Conservation (phyloP, 2,797 vertebrate species). For the Oophaga sylvatica region DNA sequence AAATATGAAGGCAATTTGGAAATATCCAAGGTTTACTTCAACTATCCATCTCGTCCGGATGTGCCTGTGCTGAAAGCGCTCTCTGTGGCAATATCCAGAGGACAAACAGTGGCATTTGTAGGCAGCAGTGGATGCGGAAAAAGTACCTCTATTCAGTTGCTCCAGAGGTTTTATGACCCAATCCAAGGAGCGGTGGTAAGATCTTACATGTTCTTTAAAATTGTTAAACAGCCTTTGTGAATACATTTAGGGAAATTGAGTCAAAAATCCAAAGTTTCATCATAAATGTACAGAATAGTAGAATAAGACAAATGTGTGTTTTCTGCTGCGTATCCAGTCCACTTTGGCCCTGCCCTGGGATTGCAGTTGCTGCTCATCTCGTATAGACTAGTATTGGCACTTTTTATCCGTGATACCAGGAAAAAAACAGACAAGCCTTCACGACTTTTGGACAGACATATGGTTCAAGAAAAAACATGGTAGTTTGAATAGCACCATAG, state of each 20-base stretch:
- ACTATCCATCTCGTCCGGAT: conserved; percentile 60
- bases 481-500: too few species aligned
- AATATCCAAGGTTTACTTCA: conserved; percentile 65
- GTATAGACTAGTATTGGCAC: too few species aligned
- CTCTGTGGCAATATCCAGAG: conserved; percentile 62
- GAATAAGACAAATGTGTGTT: too few species aligned
- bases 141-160: conserved; percentile 64
- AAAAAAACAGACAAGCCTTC: too few species aligned
- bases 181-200: conserved; percentile 65
- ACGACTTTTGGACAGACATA: too few species aligned
- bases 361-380: too few species aligned
- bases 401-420: too few species aligned
- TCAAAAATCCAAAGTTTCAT: background rate
- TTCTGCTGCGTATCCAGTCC: too few species aligned
- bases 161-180: conserved; percentile 68
- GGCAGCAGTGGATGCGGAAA: conserved; percentile 66
- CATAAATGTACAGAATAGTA: too few species aligned
- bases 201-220: background rate
- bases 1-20: conserved; percentile 62
- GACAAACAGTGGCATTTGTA: conserved; percentile 62
- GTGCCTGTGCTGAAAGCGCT: conserved; percentile 56
- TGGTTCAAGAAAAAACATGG: too few species aligned
- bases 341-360: too few species aligned
- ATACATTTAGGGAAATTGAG: background rate
- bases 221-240: background rate